These are phyloP conservation scores for Indri indri DNA, from an alignment of 2,113 vertebrate genomes.

Conservation along the genomic window DNA sequence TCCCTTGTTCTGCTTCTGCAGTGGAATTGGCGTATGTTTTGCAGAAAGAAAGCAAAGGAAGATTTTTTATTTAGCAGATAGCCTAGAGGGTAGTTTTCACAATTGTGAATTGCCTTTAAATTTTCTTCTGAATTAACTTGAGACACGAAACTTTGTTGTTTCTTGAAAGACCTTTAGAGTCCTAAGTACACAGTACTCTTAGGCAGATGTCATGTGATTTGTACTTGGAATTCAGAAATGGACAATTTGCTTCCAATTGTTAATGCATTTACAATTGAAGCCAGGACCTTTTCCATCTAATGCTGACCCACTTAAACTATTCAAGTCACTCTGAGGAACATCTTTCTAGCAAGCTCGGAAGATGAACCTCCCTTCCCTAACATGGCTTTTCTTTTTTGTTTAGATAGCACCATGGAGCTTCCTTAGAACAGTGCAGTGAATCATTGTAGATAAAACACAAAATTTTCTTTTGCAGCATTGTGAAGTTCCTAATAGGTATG, in stretches of 20 bases:
- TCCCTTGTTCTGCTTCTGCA: background rate
- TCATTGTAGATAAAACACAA: no score
- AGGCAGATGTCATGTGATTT: background rate
- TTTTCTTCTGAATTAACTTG: background rate
- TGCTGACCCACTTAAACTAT: background rate
- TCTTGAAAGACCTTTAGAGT: background rate
- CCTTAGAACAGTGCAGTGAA: background rate
- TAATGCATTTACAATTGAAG: background rate
- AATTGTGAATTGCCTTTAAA: background rate
- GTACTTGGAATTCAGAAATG: background rate
- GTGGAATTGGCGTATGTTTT: background rate
- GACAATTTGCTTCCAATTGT: background rate
- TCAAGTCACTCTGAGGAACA: background rate
- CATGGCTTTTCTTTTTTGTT: background rate
- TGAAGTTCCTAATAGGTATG: background rate
- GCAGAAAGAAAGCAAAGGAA: background rate
- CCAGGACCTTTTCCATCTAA: background rate
- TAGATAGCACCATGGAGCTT: background rate
- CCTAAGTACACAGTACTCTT: background rate
- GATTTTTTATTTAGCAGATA: background rate
- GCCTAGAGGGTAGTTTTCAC: background rate
- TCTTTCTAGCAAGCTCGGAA: background rate
- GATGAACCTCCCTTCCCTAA: background rate
- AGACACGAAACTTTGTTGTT: background rate
- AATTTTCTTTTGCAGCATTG: background rate